Evolutionary conservation across 2,888 invertebrate genomes (phyloP), one percentile per base, ranked within the genome.

Genomic region (Steinernema scapterisci): DNA sequence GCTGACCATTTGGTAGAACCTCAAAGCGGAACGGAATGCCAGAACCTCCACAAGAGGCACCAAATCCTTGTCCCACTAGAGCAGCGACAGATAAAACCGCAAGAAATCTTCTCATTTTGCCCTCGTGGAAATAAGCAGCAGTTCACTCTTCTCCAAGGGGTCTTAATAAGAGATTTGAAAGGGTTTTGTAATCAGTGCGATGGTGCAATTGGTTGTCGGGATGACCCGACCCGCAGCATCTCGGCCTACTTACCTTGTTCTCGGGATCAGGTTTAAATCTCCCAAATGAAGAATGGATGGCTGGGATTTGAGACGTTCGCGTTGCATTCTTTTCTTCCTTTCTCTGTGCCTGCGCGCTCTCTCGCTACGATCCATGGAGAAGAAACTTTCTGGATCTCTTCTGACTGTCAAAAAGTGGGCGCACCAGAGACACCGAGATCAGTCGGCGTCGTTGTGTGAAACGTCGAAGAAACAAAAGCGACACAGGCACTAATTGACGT

Each of bases 11-110:
- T 1, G 83, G 72, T 11, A 52, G 45, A n/a, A 81, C 85, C 76
- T 85, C 85, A 70, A 85, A 83, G 13, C 85, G 79, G 80, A 85
- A 85, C 6, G 85, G 85, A 45, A 85, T 81, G 45, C 80, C 83
- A 21, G 82, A 81, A 6, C 78, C 78, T 43, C 85, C 85, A 63
- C 85, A 85, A 31, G 82, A 78, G n/a, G 77, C 81, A 9, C 81
- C 63, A 1, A 63, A 16, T 6, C 31, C 27, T 25, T 63, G 63
- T 2, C 63, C 63, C 1, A 63, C 27, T 16, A 63, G 63, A 9
- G 63, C 63, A 16, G 63, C 31, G 3, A 63, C 63, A 31, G 63
- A 11, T 6, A 63, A 63, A 13, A 63, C 63, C 27, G 63, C 31
- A 31, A 63, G 27, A 27, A 63, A 63, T 31, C 31, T 63, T 25